Evolutionary conservation across 2,797 vertebrate species (phyloP).

Genomic region (Iguana delicatissima): DNA sequence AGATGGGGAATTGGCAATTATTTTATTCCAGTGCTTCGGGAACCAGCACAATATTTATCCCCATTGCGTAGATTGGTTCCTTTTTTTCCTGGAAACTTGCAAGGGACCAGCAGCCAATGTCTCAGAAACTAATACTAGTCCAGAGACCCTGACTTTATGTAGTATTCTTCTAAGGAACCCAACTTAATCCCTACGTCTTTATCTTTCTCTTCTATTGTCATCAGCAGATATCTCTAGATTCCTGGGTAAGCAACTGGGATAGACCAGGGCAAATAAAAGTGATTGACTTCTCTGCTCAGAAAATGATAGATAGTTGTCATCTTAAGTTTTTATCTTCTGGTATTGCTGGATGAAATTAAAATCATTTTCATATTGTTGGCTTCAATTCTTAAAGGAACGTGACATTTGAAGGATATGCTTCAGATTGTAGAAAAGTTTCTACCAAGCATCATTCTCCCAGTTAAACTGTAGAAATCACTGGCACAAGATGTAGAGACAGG

Average conservation of each 20-base stretch:
- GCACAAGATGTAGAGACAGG: no score
- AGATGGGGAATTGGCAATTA: no score
- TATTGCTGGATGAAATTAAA: neutral
- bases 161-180: neutral
- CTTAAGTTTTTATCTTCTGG: neutral
- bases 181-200: neutral
- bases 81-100: no score
- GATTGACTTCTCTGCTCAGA: neutral
- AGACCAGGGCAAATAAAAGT: neutral
- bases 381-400: neutral
- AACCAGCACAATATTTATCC: no score
- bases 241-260: neutral
- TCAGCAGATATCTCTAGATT: neutral
- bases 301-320: neutral
- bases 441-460: neutral
- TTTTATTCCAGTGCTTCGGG: no score
- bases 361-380: neutral
- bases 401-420: neutral
- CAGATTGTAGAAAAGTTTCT: neutral
- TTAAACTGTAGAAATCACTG: no score
- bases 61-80: no score
- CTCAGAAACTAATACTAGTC: no score
- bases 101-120: no score
- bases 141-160: no score
- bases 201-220: neutral